Conservation (phyloP, 1,140 invertebrate species). For the Papilio aristodemus region DNA sequence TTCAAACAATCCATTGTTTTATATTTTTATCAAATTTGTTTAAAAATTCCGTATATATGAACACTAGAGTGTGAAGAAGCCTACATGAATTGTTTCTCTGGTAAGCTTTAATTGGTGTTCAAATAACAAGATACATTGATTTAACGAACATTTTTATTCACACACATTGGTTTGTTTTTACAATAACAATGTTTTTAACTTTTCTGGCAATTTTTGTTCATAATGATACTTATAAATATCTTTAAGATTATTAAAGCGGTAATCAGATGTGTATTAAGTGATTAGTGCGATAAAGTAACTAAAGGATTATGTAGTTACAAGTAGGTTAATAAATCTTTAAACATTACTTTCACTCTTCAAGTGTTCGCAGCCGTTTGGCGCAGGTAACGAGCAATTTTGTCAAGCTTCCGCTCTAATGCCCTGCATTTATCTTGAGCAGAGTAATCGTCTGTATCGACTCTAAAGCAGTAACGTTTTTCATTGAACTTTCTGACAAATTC, state of each 20-base stretch:
- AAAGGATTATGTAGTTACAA: too few species aligned
- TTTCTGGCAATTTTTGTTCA: too few species aligned
- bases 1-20: too few species aligned
- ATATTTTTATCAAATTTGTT: too few species aligned
- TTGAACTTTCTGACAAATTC: background rate
- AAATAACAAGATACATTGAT: background rate
- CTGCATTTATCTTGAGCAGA: background rate
- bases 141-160: background rate
- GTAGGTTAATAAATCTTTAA: too few species aligned
- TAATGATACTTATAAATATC: too few species aligned
- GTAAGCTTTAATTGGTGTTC: background rate
- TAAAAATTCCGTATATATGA: too few species aligned
- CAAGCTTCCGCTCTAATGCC: constrained; percentile 19
- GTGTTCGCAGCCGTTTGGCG: background rate
- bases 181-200: background rate
- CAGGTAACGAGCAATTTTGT: constrained; percentile 26
- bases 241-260: too few species aligned
- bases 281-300: too few species aligned
- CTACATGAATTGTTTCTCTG: background rate
- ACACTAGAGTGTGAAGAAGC: background rate
- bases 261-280: too few species aligned
- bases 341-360: background rate
- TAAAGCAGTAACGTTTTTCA: background rate
- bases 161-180: background rate
- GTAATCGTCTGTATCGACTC: constrained; percentile 7